A percentile compares a stretch with the other conserved stretches of the same genome.
Evolutionary conservation across 2,113 vertebrate species (phyloP).

Genomic region (Gymnogyps californianus): DNA sequence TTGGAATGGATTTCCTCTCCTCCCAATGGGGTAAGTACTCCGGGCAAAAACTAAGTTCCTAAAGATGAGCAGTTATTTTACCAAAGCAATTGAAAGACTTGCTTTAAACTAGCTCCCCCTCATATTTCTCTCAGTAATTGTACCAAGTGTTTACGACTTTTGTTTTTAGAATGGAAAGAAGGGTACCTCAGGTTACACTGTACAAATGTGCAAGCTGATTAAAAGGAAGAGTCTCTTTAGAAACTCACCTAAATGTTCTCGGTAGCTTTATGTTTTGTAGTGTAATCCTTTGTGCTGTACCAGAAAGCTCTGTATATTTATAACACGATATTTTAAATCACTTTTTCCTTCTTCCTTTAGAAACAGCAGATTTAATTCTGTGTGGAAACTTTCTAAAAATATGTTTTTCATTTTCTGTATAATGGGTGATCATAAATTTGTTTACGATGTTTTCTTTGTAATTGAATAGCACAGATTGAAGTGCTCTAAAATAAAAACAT

Average conservation of each 20-base stretch:
- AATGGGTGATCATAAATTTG: constrained; percentile 40
- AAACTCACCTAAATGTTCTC: constrained; percentile 33
- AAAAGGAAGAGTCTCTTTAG: not conserved
- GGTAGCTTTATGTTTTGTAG: constrained; percentile 1
- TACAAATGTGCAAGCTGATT: constrained; percentile 36
- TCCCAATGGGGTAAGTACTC: constrained; percentile 90
- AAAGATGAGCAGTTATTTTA: not conserved
- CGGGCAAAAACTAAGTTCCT: not conserved
- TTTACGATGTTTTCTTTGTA: constrained; percentile 40
- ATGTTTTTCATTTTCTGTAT: constrained; percentile 42
- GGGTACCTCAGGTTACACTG: not conserved
- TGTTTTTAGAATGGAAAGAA: constrained; percentile 19
- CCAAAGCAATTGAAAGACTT: not conserved
- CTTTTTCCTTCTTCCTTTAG: constrained; percentile 20
- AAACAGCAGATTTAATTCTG: constrained; percentile 22
- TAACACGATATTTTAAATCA: not conserved
- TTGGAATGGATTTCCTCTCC: constrained; percentile 99
- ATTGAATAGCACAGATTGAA: constrained; percentile 44
- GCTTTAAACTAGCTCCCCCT: not conserved
- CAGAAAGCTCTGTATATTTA: not conserved
- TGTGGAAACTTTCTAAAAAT: constrained; percentile 16
- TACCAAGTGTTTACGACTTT: not conserved
- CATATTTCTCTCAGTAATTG: not conserved
- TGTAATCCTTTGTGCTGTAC: not conserved
- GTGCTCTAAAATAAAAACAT: constrained; percentile 9